Evolutionary conservation across 2,888 invertebrate genomes (phyloP), one percentile per base, ranked within the genome.

Genomic region (Cheilosia soror): DNA sequence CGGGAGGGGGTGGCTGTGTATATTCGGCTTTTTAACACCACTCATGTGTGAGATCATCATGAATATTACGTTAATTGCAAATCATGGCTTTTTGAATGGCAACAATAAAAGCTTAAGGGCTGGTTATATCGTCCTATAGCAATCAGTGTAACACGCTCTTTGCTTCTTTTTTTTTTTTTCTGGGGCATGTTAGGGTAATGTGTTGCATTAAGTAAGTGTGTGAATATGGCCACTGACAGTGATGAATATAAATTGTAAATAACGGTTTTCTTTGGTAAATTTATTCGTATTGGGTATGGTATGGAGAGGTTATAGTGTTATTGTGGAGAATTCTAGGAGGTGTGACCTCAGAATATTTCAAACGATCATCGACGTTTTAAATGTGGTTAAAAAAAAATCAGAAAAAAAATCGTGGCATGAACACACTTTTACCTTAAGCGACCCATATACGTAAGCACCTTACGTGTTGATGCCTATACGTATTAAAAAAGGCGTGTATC

Each of bases 21-120:
- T 65, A 55, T 44, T 68, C 72, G 62, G 87, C 85, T 87, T 88
- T 88, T 88, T 83, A 89, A 88, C 88, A 88, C 87, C 89, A 89
- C 88, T 92, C 92, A 90, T 91, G 91, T 92, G 91, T 91, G 90
- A 91, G 91, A 91, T 89, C 89, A 89, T 90, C 89, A 90, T 90
- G 91, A 91, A 90, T 90, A 91, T 90, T 91, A 89, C 89, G 90
- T 91, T 91, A 91, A 91, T 91, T 91, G 90, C 88, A 90, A 90
- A 90, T 90, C 91, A 89, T 89, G 89, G 89, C 88, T 63, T 84
- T 84, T 77, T 84, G 88, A 89, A 89, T 68, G 76, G 76, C 72
- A 76, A 85, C 81, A 85, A 85, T 85, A 72, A 81, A 85, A 81
- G 85, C 76, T 85, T 85, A 77, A 77, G 81, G 85, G 81, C 85